phyloP scores from a whole-genome alignment of 2,113 vertebrate species.

The Chaetorhynchus papuensis region DNA sequence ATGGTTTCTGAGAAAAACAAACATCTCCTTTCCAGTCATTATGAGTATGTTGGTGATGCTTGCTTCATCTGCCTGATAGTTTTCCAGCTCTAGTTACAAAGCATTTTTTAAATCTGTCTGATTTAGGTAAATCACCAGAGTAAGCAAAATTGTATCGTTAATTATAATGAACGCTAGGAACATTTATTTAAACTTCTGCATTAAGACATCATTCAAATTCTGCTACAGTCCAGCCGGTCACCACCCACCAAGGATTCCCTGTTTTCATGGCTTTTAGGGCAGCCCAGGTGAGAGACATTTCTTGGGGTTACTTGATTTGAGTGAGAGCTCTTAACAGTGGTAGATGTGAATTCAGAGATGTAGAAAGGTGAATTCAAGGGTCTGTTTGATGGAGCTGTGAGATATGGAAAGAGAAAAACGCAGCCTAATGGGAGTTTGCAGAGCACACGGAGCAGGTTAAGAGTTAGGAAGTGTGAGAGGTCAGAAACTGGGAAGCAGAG shows the following conservation, averaged over 20 bases:
- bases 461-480: neutral
- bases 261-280: neutral
- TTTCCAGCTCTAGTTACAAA: neutral
- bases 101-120: neutral
- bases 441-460: neutral
- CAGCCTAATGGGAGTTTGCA: neutral
- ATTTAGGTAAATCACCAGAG: neutral
- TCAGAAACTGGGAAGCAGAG: neutral
- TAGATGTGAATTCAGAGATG: neutral
- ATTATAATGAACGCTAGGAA: neutral
- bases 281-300: neutral
- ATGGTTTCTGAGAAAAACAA: neutral
- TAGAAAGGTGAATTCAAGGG: neutral
- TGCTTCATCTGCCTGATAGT: neutral
- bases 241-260: neutral
- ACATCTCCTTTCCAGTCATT: neutral
- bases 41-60: neutral
- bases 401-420: fast-evolving
- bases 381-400: neutral
- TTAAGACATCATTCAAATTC: neutral
- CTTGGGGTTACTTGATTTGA: neutral
- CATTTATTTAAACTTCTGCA: neutral
- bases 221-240: neutral
- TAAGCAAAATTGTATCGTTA: neutral
- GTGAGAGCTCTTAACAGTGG: neutral